Evolutionary conservation across 30 jellyfish, hydroid and myxozoan species (phyloP), one percentile per base, ranked within the genome.

Genomic region (Aurelia sp.): DNA sequence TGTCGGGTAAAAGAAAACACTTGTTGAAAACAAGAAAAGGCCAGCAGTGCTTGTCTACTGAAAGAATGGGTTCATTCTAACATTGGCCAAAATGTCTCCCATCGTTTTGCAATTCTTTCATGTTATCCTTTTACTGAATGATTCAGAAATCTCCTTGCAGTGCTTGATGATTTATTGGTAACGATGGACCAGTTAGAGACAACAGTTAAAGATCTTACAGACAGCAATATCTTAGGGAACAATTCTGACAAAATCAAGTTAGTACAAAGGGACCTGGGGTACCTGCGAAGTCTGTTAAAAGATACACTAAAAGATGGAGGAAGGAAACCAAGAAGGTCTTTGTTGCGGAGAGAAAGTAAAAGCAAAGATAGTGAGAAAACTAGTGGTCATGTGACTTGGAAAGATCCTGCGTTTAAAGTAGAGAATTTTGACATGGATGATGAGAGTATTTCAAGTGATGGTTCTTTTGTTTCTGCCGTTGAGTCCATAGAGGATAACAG

Each of bases 391-490:
- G 44, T 22, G 51, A 30, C 27, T 33, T 71, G 82, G 53, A 13
- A 47, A 44, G 55, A 44, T 44, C 55, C 55, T 31, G 21, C 18
- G n/a, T 40, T 62, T 23, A 58, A 33, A 15, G 33, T 31, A 31
- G 85, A 64, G 16, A 76, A 60, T 77, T 93, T 72, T 30, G 78
- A 74, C 21, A 88, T 64, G 30, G 89, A 87, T 71, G 96, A 82
- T 50, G 81, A 66, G 21, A 85, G 94, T 65, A 20, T 53, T 4
- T 76, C 62, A 15, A 87, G 96, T 62, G 93, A 89, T 40, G 99
- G 86, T 30, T 95, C 99, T 3, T 95, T 95, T 81, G 88, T 90
- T 8, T 95, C 99, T 12, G 99, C 99, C 13, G 75, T 96, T 9
- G 99, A 90, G 44, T 89, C 97, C 6, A 44, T 82, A 71, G 17